Evolutionary conservation across 2,888 invertebrate genomes (phyloP), one percentile per base, ranked within the genome.

Genomic region (Drosophila setosimentum): DNA sequence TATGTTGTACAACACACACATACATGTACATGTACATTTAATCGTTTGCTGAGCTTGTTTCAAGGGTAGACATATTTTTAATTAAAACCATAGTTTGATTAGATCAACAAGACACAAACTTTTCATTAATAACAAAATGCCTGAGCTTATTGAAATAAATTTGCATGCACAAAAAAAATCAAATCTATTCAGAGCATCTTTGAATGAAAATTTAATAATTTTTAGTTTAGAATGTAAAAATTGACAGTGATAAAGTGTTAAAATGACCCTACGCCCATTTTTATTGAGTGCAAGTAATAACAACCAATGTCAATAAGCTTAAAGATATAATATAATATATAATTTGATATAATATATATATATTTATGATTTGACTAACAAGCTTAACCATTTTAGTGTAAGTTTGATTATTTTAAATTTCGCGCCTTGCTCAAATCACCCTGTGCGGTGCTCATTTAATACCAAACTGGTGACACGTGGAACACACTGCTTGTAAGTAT

Each of bases 31-130:
- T 3, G 21, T 18, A 40, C 53, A 65, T 62, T 48, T 50, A 68
- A 61, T 60, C 64, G 58, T 69, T 68, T 73, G 70, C 35, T 42
- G 61, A 60, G 74, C 62, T 55, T 54, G 73, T 89, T 88, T 87
- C 90, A 87, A 87, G 87, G 87, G 88, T 83, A 87, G 61, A 32
- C 59, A 72, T 76, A 76, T 82, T 84, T 83, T 83, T 76, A 87
- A 90, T 87, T 88, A 83, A 89, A 67, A 59, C 70, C 88, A 82
- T 69, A 88, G 63, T 73, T 86, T 83, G 87, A 87, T 87, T 78
- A 82, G 74, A 87, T 90, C 87, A 69, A 64, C 73, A 59, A 80
- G 72, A 70, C 75, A 60, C 53, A 69, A 66, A 73, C 65, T 64
- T 69, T 70, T 68, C 40, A 73, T 86, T 80, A 61, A 62, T 49